phyloP scores from a whole-genome alignment of 2,888 invertebrate species.

The Ecliptopera silaceata region DNA sequence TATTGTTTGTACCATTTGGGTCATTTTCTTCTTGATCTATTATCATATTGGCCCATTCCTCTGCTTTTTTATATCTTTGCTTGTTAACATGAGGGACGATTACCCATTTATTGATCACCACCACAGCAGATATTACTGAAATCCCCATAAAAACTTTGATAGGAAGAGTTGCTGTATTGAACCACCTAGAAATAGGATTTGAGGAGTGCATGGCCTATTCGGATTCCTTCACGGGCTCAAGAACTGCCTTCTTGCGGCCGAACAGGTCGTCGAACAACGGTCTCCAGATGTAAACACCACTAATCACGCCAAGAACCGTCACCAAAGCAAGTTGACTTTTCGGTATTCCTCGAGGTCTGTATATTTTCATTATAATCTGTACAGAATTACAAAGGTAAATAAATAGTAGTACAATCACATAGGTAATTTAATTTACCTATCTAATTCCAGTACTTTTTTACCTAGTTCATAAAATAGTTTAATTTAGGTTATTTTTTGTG shows the following conservation, averaged over 20 bases:
- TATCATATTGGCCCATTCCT: conserved; percentile 68
- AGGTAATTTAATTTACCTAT: no score
- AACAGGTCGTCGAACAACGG: conserved; percentile 66
- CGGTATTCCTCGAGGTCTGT: conserved; percentile 64
- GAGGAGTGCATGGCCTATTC: conserved; percentile 50
- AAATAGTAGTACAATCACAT: no score
- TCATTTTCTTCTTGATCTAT: conserved; percentile 64
- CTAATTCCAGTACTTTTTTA: no score
- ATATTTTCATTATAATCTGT: conserved; percentile 66
- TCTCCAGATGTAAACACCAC: conserved; percentile 80
- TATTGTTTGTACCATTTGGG: conserved; percentile 42
- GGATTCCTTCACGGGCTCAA: conserved; percentile 30
- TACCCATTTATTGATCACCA: conserved; percentile 51
- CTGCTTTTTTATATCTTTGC: conserved; percentile 54
- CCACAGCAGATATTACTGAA: conserved; percentile 57
- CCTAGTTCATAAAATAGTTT: no score
- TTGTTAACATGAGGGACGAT: conserved; percentile 56
- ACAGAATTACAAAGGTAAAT: not conserved
- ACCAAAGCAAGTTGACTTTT: conserved; percentile 67
- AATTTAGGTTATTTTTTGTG: no score
- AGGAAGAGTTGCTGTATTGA: conserved; percentile 56
- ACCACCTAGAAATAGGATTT: conserved; percentile 40
- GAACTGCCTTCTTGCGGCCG: conserved; percentile 40
- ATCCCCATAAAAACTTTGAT: conserved; percentile 67
- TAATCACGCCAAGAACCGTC: conserved; percentile 66